Base-by-base conservation (phyloP, 2,797 vertebrate genomes). In the Chrysocyon brachyurus region DNA sequence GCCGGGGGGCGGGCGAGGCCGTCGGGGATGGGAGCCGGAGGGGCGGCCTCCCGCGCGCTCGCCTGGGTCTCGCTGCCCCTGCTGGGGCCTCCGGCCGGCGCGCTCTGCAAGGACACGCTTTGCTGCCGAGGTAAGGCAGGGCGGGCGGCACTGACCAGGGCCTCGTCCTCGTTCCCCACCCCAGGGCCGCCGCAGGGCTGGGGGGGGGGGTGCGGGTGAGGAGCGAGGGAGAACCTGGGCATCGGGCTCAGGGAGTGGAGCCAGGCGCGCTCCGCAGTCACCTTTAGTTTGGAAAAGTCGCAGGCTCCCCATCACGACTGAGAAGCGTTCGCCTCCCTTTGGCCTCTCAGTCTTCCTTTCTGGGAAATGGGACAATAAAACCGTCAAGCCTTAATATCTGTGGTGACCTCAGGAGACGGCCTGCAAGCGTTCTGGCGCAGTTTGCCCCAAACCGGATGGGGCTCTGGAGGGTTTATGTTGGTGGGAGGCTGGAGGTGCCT, bases 11-110 rank as follows among this genome's bases (percentile, higher is more conserved):
- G 31, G 90, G 33, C 70, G 12, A 52, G 92, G 75, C 91, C 26
- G 90, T 82, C 92, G 56, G 97, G 68, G 57, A 98, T 98, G 98
- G 98, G 98, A 66, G 96, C 94, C 3, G 96, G 96, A 49, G 90
- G 94, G 59, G 63, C 79, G 79, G 94, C 96, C 81, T 96, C 90
- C 81, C 93, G 85, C 36, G 85, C 97, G 24, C 90, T 97, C 6
- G 95, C 97, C 94, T 97, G 97, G 97, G 97, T 97, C 96, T 98
- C 98, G 17, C 90, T 98, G 95, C 98, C 97, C 57, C 94, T 94
- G 33, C 96, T 97, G 89, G 97, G 96, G 81, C 97, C 97, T 94
- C 97, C 95, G 0, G 93, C 96, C 77, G 33, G 96, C 90, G 95
- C 92, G 66, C 94, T 94, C 87, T n/a, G 96, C 79, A 73, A 85